A percentile compares a stretch with the other conserved stretches of the same genome.
These are phyloP conservation scores for Myotis davidii DNA, from an alignment of 2,113 vertebrate genomes.

Conservation along the genomic window DNA sequence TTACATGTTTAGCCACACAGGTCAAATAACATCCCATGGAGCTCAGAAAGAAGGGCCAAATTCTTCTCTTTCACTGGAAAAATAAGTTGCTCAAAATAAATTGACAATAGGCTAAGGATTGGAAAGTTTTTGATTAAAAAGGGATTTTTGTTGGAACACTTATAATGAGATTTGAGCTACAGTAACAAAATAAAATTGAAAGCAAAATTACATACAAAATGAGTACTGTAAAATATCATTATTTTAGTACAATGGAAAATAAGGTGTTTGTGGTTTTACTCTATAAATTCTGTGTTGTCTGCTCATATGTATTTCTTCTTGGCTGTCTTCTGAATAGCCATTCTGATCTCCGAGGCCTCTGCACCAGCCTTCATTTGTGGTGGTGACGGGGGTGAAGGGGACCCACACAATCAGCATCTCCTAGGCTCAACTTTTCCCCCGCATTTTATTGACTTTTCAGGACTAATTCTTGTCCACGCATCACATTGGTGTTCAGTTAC, in stretches of 20 bases:
- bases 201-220: slow-evolving; percentile 82
- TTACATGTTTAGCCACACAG: slow-evolving; percentile 33
- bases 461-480: slow-evolving; percentile 65
- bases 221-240: slow-evolving; percentile 81
- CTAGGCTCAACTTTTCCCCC: slow-evolving; percentile 62
- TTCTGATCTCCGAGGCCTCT: slow-evolving; percentile 69
- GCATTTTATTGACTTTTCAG: slow-evolving; percentile 78
- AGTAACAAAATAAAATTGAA: slow-evolving; percentile 82
- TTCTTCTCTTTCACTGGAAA: slow-evolving; percentile 69
- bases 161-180: slow-evolving; percentile 72
- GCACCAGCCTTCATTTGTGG: slow-evolving; percentile 71
- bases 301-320: slow-evolving; percentile 73
- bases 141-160: slow-evolving; percentile 75
- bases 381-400: slow-evolving; percentile 14
- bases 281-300: slow-evolving; percentile 82
- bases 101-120: slow-evolving; percentile 60
- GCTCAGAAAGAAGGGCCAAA: not conserved
- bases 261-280: slow-evolving; percentile 80
- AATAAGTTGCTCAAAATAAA: slow-evolving; percentile 63
- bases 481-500: slow-evolving; percentile 63
- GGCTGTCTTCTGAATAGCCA: slow-evolving; percentile 72
- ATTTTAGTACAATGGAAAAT: slow-evolving; percentile 83
- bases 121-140: slow-evolving; percentile 76
- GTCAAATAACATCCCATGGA: slow-evolving; percentile 57
- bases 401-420: slow-evolving; percentile 66